These are phyloP conservation scores for Styela clava DNA, from an alignment of 23 tunicate species.

Conservation along the genomic window DNA sequence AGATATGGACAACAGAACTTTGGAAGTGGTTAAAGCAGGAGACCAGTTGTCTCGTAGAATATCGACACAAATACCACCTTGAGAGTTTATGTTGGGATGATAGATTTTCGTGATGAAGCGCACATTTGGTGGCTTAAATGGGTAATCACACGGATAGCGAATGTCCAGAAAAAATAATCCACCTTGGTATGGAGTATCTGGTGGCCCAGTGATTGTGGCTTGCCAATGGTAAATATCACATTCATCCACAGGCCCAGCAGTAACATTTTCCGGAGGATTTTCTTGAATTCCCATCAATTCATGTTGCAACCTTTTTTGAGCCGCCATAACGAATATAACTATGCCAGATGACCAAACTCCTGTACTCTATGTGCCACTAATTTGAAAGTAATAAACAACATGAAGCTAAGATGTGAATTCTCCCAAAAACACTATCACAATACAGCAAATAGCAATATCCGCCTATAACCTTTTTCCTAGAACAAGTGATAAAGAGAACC, in stretches of 20 bases:
- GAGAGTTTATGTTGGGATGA: conserved; percentile 35
- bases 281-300: not conserved
- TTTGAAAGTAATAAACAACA: no score
- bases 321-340: no score
- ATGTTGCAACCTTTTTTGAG: not conserved
- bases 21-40: conserved; percentile 33
- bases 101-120: conserved; percentile 28
- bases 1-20: conserved; percentile 35
- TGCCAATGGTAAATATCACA: conserved; percentile 32
- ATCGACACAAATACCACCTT: conserved; percentile 38
- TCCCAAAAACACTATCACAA: no score
- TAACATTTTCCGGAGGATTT: not conserved
- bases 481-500: no score
- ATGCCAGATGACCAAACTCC: no score
- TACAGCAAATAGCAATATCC: no score
- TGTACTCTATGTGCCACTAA: no score
- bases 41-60: conserved; percentile 39
- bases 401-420: no score
- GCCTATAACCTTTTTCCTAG: no score
- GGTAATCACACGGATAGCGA: conserved; percentile 36
- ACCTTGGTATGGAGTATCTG: conserved; percentile 28
- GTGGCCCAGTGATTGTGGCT: conserved; percentile 31
- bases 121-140: conserved; percentile 44
- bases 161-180: conserved; percentile 12
- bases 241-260: conserved; percentile 16